Evolutionary conservation across 2,113 vertebrate genomes (phyloP).

Genomic region (Bambusicola thoracicus): DNA sequence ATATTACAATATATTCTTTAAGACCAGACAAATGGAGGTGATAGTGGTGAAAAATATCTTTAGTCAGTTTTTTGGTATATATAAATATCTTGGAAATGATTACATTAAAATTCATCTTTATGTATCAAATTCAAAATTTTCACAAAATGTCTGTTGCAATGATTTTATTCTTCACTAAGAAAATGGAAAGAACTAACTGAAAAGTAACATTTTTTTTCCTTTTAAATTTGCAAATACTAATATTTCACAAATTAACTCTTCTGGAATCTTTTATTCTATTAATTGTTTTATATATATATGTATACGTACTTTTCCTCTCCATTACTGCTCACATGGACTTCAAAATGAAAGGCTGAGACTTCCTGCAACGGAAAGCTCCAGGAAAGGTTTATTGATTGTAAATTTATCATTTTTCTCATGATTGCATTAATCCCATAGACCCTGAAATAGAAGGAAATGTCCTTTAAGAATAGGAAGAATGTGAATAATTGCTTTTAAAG

Average conservation of each 20-base stretch:
- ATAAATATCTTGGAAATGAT: neutral
- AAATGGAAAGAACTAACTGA: neutral
- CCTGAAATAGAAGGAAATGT: neutral
- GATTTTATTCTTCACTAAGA: neutral
- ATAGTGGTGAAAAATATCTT: neutral
- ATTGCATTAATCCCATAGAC: neutral
- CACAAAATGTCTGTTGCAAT: neutral
- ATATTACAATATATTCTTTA: neutral
- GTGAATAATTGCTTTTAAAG: neutral
- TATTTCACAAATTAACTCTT: neutral
- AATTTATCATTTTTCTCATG: neutral
- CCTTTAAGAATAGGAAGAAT: neutral
- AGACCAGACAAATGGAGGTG: neutral
- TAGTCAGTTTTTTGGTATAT: neutral
- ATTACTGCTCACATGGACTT: neutral
- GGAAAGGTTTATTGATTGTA: neutral
- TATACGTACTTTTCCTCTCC: neutral
- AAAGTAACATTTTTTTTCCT: neutral
- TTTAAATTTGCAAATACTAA: neutral
- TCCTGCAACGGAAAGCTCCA: neutral
- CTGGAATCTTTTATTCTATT: neutral
- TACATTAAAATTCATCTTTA: neutral
- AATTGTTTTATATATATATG: neutral
- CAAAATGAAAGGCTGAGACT: neutral
- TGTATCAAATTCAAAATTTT: neutral